Base-by-base conservation (phyloP, 1,140 invertebrate genomes). In the Eciton burchellii region DNA sequence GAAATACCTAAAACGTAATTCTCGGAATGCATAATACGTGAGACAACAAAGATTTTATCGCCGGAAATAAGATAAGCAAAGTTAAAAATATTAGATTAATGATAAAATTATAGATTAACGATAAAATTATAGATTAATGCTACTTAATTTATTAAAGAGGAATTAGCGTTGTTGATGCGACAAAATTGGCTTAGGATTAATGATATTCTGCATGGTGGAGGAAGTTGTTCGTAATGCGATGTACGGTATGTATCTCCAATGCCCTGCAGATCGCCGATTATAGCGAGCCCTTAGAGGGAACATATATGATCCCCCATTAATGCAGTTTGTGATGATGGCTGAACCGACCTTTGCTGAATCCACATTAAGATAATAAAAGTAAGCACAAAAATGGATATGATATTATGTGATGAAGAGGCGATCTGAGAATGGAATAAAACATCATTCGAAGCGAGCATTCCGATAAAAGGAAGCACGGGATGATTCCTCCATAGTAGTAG, bases 101-200 rank as follows among this genome's bases (percentile, higher is more conserved):
- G 21, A 21, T 79, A 41, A 79, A 79, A 79, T 79, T 70, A 77
- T 68, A 79, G 24, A 79, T 57, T 79, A 79, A 79, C 47, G 16
- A 16, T 68, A 79, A 79, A 79, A 79, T 79, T 79, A 79, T 79
- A 79, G 21, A 79, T 79, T 79, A 79, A 79, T 79, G 63, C 63
- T 72, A 62, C 66, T 73, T 82, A 81, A 81, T 82, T 35, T 82
- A 66, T 82, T 60, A 59, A 68, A 82, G 71, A 71, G n/a, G 54
- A 4, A 81, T 60, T 73, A 81, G 68, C 77, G 77, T 81, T 81
- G 77, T 73, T 73, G 77, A 81, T 81, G 77, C 77, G 68, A 73
- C 45, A 73, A 72, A 81, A 81, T 76, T 76, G 74, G 49, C 74
- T 77, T 56, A 19, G 63, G 49, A 79, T 70, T 79, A 70, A 79